Evolutionary conservation across 2,113 vertebrate species (phyloP).

Genomic region (Oncorhynchus keta): DNA sequence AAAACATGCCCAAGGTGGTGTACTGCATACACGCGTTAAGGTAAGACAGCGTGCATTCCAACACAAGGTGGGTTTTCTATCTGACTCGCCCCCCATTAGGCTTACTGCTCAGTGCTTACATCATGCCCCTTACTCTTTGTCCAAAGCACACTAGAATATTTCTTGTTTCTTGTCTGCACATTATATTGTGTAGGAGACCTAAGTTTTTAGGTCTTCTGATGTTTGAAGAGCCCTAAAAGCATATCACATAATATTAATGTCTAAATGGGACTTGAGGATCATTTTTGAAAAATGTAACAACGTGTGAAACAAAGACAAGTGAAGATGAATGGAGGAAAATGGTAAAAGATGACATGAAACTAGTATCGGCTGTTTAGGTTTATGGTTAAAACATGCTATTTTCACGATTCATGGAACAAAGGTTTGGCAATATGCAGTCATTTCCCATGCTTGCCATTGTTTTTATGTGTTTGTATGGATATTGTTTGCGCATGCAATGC

Average conservation of each 20-base stretch:
- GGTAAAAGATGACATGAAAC: neutral
- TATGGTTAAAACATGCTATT: neutral
- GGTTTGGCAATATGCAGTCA: neutral
- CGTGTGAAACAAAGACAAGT: neutral
- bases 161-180: neutral
- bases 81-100: no score
- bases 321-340: neutral
- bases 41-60: slow-evolving; percentile 64
- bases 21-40: slow-evolving; percentile 98
- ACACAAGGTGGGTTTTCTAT: neutral
- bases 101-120: no score
- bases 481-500: no score
- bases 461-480: neutral
- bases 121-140: no score
- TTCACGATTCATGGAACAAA: neutral
- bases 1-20: slow-evolving; percentile 97
- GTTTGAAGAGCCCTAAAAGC: no score
- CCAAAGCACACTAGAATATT: neutral
- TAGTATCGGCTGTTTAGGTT: neutral
- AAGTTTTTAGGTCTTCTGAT: no score
- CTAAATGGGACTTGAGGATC: neutral
- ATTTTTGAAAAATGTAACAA: neutral
- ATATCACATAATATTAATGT: no score
- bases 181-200: no score
- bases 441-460: neutral